Base-by-base conservation (phyloP, 2,888 invertebrate genomes). In the Drosophila longiperda region DNA sequence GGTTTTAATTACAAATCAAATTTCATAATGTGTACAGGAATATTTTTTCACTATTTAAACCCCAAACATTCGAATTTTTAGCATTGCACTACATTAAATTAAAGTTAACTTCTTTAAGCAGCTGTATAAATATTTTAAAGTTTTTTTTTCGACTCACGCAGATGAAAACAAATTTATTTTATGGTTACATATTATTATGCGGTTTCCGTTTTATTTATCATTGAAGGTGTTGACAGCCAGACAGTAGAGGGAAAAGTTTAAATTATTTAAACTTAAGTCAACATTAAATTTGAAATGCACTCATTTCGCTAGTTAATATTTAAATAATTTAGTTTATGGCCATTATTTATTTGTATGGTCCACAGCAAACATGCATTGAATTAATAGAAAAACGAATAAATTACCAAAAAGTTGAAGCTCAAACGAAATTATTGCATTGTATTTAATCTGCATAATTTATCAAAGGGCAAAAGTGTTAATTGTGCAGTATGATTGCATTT, bases 371-470 rank as follows among this genome's bases (percentile, higher is more conserved):
- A 29, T 2, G 12, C 23, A 62, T 75, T 79, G 73, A 63, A 66
- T 65, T 68, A 62, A 79, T 65, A 58, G 55, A 61, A 65, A 64
- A 60, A 23, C 11, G 53, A 57, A 67, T 73, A 74, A 64, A 75
- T 72, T 54, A 67, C 29, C 26, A 48, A 69, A 57, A 49, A 73
- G 66, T 38, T 33, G 23, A 62, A 77, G 71, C 48, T 69, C 58
- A 68, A 80, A 62, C 66, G 65, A 55, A 75, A 67, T 73, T 70
- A 73, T 77, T 54, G 26, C 58, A 49, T 54, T 48, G n/a, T 45
- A 66, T 74, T 75, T 83, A 83, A 86, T 81, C 79, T 83, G 75
- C 83, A 79, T 86, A 81, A 81, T 79, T 86, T 81, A 86, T 83
- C 86, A 83, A 79, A 81, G 60, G 63, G 50, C 67, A 79, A 68